Base-by-base conservation (phyloP, 1,140 invertebrate genomes). In the Diachasmimorpha longicaudata region DNA sequence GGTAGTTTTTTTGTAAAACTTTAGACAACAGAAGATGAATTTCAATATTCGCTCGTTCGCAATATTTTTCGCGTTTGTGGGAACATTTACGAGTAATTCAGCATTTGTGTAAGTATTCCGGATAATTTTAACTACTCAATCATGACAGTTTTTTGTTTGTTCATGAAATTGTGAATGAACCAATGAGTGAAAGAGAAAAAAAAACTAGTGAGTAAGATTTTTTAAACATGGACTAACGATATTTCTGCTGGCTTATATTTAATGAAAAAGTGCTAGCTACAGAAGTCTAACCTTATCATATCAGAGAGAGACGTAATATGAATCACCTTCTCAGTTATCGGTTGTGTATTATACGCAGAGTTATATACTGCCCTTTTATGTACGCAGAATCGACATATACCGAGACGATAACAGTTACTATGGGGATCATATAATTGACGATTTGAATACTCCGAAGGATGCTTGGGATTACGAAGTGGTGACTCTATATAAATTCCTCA, bases 401-500 rank as follows among this genome's bases (percentile, higher is more conserved):
- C 52, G 23, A 16, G 36, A 63, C 48, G 44, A 67, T 13, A 63
- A 19, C 37, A 25, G 11, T 14, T 16, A 58, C 48, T 23, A 6
- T 13, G 46, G 44, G 0, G 14, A 42, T 13, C 21, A 48, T n/a
- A 19, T 68, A 16, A 37, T 39, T 5, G 31, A 68, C 0, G 36
- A 68, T 68, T 13, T 8, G 14, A 23, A 66, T 23, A 14, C 4
- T 13, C 8, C 4, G 14, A 63, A 63, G 14, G 23, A 25, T 19
- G 31, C 70, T 48, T 55, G n/a, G n/a, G 39, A 55, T 0, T 79
- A 81, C 39, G 83, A 85, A 8, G 75, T 76, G 0, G 70, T 82
- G 0, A 75, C 71, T 0, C 10, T 84, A 0, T 80, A 76, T 58
- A 85, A 85, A 81, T 85, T 78, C 76, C 36, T 84, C 37, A 80